Evolutionary conservation across 2,888 invertebrate genomes (phyloP).

Genomic region (Arctia plantaginis): DNA sequence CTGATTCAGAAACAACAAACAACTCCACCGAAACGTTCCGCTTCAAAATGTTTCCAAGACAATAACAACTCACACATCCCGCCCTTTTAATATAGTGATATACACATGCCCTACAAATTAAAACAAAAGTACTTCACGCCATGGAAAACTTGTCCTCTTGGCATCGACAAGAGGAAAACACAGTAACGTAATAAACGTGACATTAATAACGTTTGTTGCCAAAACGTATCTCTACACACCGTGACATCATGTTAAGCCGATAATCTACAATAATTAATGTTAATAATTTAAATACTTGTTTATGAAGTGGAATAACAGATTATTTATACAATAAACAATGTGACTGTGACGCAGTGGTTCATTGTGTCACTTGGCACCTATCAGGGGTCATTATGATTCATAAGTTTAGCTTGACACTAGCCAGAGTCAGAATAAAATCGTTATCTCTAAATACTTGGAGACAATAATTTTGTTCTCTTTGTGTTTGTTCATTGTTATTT

Average conservation of each 20-base stretch:
- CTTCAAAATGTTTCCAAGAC: slow-evolving; percentile 14
- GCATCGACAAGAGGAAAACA: slow-evolving; percentile 37
- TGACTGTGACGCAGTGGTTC: background rate
- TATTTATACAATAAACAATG: background rate
- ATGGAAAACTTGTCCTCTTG: slow-evolving; percentile 37
- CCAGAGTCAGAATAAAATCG: background rate
- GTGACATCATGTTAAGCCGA: slow-evolving; percentile 11
- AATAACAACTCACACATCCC: slow-evolving; percentile 16
- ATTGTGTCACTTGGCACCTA: background rate
- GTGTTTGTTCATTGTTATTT: background rate
- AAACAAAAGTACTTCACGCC: slow-evolving; percentile 25
- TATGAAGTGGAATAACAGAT: background rate
- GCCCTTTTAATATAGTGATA: slow-evolving; percentile 3
- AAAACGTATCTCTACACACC: slow-evolving; percentile 37
- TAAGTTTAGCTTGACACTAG: background rate
- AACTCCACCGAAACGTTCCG: slow-evolving; percentile 6
- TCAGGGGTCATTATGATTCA: background rate
- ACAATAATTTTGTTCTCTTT: background rate
- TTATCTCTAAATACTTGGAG: background rate
- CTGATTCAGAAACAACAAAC: background rate
- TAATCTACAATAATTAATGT: slow-evolving; percentile 18
- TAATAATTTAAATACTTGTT: background rate
- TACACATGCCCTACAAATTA: slow-evolving; percentile 10
- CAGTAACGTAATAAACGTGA: background rate
- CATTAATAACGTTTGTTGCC: slow-evolving; percentile 29